Evolutionary conservation across 35 echinoderm and acorn worm genomes (phyloP).

Genomic region (Eucidaris tribuloides): DNA sequence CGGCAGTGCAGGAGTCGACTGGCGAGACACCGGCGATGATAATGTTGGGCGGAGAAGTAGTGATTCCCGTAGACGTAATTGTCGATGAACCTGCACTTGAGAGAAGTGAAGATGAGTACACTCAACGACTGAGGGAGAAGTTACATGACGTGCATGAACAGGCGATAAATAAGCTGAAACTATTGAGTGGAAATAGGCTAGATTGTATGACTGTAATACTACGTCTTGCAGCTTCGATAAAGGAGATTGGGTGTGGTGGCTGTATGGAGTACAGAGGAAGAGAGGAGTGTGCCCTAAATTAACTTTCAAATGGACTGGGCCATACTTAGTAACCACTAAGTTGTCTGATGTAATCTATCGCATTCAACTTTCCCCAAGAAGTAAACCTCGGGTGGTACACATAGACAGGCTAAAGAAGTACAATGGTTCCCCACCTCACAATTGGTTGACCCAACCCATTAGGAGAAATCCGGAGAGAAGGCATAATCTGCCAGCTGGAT

Average conservation of each 20-base stretch:
- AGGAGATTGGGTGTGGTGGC: not conserved
- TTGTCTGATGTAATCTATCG: not conserved
- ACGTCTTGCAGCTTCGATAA: not conserved
- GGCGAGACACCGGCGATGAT: conserved; percentile 28
- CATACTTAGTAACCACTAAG: not conserved
- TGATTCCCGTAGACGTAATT: conserved; percentile 30
- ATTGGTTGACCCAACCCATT: not conserved
- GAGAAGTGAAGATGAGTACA: not conserved
- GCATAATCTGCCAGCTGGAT: not conserved
- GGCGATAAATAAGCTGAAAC: not conserved
- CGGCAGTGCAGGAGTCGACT: conserved; percentile 30
- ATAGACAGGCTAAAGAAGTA: not conserved
- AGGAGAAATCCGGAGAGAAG: not conserved
- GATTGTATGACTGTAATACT: not conserved
- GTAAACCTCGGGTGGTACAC: not conserved
- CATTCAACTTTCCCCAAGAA: not conserved
- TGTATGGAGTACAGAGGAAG: not conserved
- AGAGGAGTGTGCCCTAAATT: not conserved
- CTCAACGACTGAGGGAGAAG: not conserved
- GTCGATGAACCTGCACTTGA: not conserved
- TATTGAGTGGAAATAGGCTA: not conserved
- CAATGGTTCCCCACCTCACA: not conserved
- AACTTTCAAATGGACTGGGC: not conserved
- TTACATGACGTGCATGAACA: not conserved
- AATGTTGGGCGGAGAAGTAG: conserved; percentile 61